Evolutionary conservation across 2,797 vertebrate species (phyloP), one percentile per base, ranked within the genome.

Genomic region (Phylloscopus collybita): DNA sequence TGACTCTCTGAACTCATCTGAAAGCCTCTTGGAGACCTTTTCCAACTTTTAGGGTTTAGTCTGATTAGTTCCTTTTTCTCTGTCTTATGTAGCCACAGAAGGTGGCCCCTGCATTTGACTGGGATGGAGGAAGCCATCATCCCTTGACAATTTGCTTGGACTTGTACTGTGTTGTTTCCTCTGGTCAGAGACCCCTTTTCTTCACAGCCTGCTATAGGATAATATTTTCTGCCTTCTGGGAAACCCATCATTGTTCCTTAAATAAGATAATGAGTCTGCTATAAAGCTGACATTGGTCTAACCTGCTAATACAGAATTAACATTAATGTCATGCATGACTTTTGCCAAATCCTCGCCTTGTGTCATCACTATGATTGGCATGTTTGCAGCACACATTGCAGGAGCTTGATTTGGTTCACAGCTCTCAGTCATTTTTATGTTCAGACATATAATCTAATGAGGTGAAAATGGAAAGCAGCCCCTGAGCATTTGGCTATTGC

Each of bases 331-430:
- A 96, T 96, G 93, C 90, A 81, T 80, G 71, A 90, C 79, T 95
- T 91, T 94, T 95, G 96, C 97, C 94, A 95, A 98, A 88, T 96
- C 86, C 97, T 98, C 47, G 92, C 96, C 97, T 98, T 97, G 96
- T 96, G 96, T 91, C 95, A 98, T 97, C 96, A 36, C 60, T 64
- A 16, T 96, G 98, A 98, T 97, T 97, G 98, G 97, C 98, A 98
- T 98, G 98, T 98, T 98, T 98, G 97, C 95, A 97, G 97, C 98
- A 97, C 97, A 97, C 96, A 95, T 98, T 97, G 97, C 98, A 98
- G 97, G 97, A 95, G 91, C 97, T 97, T 98, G 93, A 98, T 98
- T 97, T 97, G 95, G 60, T 96, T 97, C 93, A 91, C 96, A 97
- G 96, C 82, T 96, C 97, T 94, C 90, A 91, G 94, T 93, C 94